phyloP scores from a whole-genome alignment of 2,797 vertebrate species.

The Liasis olivaceus region DNA sequence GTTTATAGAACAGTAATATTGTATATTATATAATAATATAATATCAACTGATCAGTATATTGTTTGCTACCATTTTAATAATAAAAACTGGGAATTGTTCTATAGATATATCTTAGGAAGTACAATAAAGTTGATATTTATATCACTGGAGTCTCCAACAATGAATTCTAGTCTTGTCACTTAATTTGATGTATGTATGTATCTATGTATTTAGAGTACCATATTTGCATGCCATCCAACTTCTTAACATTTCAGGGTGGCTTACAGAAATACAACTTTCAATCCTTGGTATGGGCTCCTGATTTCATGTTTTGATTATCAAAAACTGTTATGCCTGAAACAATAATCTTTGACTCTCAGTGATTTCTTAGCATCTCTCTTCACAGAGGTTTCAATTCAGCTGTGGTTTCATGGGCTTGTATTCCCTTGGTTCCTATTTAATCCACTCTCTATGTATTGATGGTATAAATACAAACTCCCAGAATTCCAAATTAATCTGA shows the following conservation, averaged over 20 bases:
- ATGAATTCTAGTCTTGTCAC: background rate
- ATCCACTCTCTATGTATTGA: background rate
- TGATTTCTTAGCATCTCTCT: background rate
- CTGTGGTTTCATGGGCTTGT: background rate
- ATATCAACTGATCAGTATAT: background rate
- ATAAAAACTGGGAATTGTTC: background rate
- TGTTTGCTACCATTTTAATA: background rate
- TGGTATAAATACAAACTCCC: background rate
- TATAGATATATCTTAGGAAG: background rate
- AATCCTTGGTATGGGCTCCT: background rate
- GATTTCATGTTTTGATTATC: background rate
- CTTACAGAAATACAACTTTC: background rate
- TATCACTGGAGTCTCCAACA: background rate
- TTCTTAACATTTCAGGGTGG: background rate
- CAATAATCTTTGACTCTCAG: background rate
- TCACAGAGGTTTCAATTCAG: background rate
- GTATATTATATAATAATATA: background rate
- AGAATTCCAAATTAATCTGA: background rate
- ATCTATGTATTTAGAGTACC: background rate
- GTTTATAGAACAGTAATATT: background rate
- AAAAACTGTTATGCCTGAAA: background rate
- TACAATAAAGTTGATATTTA: background rate
- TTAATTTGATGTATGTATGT: background rate
- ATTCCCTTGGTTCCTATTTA: background rate
- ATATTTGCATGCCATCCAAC: background rate